Evolutionary conservation across 2,797 vertebrate genomes (phyloP).

Genomic region (Champsocephalus gunnari): DNA sequence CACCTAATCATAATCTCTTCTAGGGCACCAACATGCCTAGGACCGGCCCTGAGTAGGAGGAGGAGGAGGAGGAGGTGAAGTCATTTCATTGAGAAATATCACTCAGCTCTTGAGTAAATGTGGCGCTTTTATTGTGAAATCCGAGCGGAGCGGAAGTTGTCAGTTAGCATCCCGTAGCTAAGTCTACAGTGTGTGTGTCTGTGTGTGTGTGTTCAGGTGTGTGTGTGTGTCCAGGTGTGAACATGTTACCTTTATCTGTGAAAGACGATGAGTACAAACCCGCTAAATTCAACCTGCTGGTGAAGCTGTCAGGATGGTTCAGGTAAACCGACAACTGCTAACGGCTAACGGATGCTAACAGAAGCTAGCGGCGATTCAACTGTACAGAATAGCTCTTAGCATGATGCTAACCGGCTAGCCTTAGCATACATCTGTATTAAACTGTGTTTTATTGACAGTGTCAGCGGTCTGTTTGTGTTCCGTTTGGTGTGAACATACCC

Average conservation of each 20-base stretch:
- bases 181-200: constrained; percentile 18
- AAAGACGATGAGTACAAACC: constrained; percentile 98
- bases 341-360: not conserved
- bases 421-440: not conserved
- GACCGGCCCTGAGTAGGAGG: too few relatives aligned
- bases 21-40: too few relatives aligned
- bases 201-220: constrained; percentile 28
- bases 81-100: too few relatives aligned
- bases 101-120: too few relatives aligned
- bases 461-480: not conserved
- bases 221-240: constrained; percentile 46
- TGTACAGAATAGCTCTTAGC: constrained; percentile 36
- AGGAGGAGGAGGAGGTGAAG: too few relatives aligned
- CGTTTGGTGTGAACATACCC: rapidly evolving
- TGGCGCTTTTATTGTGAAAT: constrained; percentile 68
- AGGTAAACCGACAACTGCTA: constrained; percentile 80
- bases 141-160: constrained; percentile 54
- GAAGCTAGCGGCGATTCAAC: not conserved
- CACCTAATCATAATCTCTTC: too few relatives aligned
- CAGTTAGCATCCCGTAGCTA: constrained; percentile 49
- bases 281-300: constrained; percentile 89
- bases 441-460: not conserved
- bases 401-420: constrained; percentile 57
- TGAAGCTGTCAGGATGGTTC: constrained; percentile 96
- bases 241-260: constrained; percentile 90